Evolutionary conservation across 2,888 invertebrate genomes (phyloP).

Genomic region (Lasioglossum lativentre): DNA sequence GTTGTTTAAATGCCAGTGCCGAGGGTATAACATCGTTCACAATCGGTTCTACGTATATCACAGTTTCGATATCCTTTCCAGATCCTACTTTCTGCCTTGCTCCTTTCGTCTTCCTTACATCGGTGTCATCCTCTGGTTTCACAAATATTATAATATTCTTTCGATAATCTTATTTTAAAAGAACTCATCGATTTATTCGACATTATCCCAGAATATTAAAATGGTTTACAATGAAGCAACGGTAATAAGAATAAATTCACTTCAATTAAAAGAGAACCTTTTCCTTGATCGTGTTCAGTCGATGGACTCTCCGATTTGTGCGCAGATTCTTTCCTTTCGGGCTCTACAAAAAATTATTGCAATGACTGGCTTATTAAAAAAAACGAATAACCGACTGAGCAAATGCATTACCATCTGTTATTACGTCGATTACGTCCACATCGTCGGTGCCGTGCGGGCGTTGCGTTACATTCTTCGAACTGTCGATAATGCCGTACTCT

Average conservation of each 20-base stretch:
- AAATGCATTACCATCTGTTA: conserved; percentile 50
- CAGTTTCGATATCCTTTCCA: conserved; percentile 55
- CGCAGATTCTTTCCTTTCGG: background rate
- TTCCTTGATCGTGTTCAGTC: conserved; percentile 48
- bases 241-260: background rate
- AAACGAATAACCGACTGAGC: background rate
- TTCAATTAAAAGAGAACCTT: background rate
- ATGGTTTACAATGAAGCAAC: background rate
- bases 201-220: background rate
- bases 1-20: conserved; percentile 70
- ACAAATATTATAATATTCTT: background rate
- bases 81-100: conserved; percentile 62
- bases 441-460: conserved; percentile 48
- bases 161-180: background rate
- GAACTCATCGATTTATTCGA: background rate
- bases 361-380: background rate
- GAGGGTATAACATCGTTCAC: conserved; percentile 68
- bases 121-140: background rate
- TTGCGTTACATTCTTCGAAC: conserved; percentile 54
- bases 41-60: conserved; percentile 75
- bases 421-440: conserved; percentile 59
- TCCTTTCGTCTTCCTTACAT: conserved; percentile 52
- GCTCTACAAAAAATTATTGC: background rate
- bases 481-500: conserved; percentile 78
- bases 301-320: conserved; percentile 51